Conservation (phyloP, 2,797 vertebrate species). For the Typhlichthys eigenmanni region DNA sequence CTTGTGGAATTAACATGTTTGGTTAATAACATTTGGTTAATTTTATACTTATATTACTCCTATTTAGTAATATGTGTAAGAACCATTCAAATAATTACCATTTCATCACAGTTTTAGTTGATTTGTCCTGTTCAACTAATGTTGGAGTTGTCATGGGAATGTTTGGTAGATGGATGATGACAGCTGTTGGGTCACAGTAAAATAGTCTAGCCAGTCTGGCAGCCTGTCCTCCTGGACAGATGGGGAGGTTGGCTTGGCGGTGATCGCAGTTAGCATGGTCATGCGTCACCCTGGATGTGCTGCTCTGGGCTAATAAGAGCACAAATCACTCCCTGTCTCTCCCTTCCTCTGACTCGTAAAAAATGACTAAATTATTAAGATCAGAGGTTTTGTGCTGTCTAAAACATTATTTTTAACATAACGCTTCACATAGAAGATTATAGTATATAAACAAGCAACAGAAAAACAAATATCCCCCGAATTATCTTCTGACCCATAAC, state of each 20-base stretch:
- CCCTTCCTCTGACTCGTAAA: too few species aligned
- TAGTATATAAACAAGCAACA: too few species aligned
- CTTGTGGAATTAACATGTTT: slow-evolving; percentile 33
- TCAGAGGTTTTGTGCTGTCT: too few species aligned
- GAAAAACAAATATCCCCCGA: too few species aligned
- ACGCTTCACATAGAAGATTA: too few species aligned
- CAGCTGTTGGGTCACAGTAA: slow-evolving; percentile 77
- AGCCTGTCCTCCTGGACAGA: slow-evolving; percentile 66
- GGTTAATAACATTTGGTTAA: too few species aligned
- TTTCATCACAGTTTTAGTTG: neutral
- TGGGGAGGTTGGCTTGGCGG: slow-evolving; percentile 71
- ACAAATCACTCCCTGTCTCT: slow-evolving; percentile 28
- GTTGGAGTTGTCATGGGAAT: slow-evolving; percentile 73
- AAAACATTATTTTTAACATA: too few species aligned
- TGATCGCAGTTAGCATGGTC: slow-evolving; percentile 68
- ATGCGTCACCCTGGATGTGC: slow-evolving; percentile 37
- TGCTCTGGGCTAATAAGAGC: slow-evolving; percentile 28
- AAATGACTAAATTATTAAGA: too few species aligned
- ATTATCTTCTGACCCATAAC: too few species aligned
- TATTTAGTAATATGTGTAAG: too few species aligned
- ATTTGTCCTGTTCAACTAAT: slow-evolving; percentile 17
- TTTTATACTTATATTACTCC: too few species aligned
- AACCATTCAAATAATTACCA: neutral
- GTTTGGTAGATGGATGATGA: slow-evolving; percentile 43
- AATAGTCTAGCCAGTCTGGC: slow-evolving; percentile 72